Evolutionary conservation across 2,888 invertebrate genomes (phyloP), one percentile per base, ranked within the genome.

Genomic region (Junonia oenone): DNA sequence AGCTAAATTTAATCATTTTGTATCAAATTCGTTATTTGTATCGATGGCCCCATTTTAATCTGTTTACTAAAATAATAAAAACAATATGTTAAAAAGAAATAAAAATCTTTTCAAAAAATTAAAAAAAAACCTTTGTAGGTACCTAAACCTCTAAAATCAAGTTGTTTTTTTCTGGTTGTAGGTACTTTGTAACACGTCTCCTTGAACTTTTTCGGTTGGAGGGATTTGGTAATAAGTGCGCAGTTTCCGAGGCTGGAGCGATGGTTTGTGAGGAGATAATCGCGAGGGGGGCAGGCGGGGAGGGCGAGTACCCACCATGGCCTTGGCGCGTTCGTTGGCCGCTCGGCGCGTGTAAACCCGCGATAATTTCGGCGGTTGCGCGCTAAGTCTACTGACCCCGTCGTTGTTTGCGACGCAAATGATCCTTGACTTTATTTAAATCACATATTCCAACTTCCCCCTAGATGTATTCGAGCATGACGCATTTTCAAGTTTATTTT

Each of bases 391-490:
- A 88, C 85, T 89, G 89, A 89, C 89, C 89, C 88, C 89, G 78
- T 64, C 70, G 80, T 72, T 82, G 84, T 83, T 86, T 80, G 81
- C 85, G 83, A 84, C 86, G 81, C 83, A 79, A 85, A 83, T 83
- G 76, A 83, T 86, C 83, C 88, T 88, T 85, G 84, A 84, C 84
- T 89, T 86, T 87, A 89, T 89, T 89, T 81, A 88, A 89, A 86
- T 83, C 74, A 68, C 65, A 69, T 66, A 75, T 72, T 72, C 71
- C 59, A 72, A 68, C 66, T 70, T 67, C 48, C 33, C 46, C 68
- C 62, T 64, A 65, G 65, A 31, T 35, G 45, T 37, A 22, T 50
- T 22, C 17, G 9, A 45, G 9, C 13, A 19, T 40, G 17, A 40
- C 35, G 13, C n/a, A 50, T 15, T 26, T 31, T 17, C 9, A 5